These are phyloP conservation scores for Epinotia demarniana DNA, from an alignment of 2,888 invertebrate genomes.

Conservation along the genomic window DNA sequence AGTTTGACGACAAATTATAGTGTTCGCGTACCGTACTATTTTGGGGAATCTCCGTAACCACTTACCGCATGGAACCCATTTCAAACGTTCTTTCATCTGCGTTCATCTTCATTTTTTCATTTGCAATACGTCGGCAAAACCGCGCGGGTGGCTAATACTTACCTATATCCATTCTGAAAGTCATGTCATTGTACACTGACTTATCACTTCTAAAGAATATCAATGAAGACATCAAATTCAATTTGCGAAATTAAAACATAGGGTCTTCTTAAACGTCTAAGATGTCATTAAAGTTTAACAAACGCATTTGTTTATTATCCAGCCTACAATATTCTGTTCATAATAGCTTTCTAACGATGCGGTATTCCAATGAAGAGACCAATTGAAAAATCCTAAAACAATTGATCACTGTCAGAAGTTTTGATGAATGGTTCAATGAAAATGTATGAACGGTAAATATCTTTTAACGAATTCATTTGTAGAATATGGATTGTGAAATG, in stretches of 20 bases:
- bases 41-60: no score
- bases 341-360: slow-evolving; percentile 39
- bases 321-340: slow-evolving; percentile 10
- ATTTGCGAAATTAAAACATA: slow-evolving; percentile 7
- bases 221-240: not conserved
- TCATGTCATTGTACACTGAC: not conserved
- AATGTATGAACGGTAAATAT: slow-evolving; percentile 38
- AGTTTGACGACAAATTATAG: no score
- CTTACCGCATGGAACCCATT: no score
- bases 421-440: slow-evolving; percentile 36
- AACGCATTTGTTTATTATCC: slow-evolving; percentile 19
- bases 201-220: not conserved
- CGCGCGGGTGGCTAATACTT: no score
- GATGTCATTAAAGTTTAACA: slow-evolving; percentile 15
- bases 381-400: slow-evolving; percentile 43
- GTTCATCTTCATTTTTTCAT: no score
- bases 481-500: slow-evolving; percentile 15
- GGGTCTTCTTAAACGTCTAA: not conserved
- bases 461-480: slow-evolving; percentile 22
- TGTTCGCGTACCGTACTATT: no score
- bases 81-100: no score
- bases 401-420: slow-evolving; percentile 39
- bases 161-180: no score
- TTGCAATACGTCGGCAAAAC: no score
- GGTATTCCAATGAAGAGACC: slow-evolving; percentile 38